phyloP scores from a whole-genome alignment of 2,113 vertebrate genomes.

The Lathamus discolor region DNA sequence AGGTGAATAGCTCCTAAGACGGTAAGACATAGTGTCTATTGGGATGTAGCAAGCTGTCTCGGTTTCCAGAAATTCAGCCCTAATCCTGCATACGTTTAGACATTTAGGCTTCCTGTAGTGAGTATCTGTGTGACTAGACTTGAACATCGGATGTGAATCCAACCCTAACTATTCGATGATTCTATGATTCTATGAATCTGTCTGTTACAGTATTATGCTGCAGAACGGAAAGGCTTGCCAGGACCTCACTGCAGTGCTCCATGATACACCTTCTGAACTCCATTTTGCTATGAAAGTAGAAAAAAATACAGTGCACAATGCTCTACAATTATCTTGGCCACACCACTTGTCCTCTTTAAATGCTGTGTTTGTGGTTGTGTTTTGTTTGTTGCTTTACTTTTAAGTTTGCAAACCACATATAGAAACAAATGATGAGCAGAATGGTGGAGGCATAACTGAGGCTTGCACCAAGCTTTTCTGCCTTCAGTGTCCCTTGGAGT shows the following conservation, averaged over 20 bases:
- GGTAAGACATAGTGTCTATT: background rate
- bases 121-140: background rate
- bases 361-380: fast-evolving
- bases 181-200: no score
- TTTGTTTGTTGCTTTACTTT: background rate
- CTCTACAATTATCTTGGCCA: background rate
- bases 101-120: background rate
- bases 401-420: background rate
- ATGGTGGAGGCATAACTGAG: background rate
- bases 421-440: background rate
- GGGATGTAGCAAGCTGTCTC: background rate
- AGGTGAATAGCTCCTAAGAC: background rate
- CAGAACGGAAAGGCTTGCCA: background rate
- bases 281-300: background rate
- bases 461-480: background rate
- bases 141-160: background rate
- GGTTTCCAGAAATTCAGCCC: background rate
- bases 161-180: no score
- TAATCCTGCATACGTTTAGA: background rate
- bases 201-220: background rate
- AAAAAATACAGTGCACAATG: background rate
- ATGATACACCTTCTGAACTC: background rate
- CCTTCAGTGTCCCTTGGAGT: background rate
- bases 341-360: background rate
- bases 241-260: background rate